Percentiles rank a stretch among this genome's conserved stretches.
Evolutionary conservation across 2,797 vertebrate species (phyloP).

Genomic region (Labroides dimidiatus): DNA sequence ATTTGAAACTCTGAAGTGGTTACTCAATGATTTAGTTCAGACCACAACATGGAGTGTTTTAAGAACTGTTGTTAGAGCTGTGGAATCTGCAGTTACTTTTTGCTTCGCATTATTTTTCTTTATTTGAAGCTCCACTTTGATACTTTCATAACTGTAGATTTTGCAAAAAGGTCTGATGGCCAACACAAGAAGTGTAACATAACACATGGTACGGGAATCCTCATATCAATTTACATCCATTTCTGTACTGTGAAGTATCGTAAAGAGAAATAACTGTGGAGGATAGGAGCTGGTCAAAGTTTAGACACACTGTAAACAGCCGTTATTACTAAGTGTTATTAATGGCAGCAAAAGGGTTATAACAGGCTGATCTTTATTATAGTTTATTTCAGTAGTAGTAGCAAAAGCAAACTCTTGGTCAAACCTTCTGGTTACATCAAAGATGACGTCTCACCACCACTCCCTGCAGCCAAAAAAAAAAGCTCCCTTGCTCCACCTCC

Average conservation of each 20-base stretch:
- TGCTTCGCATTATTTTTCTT: too few relatives aligned
- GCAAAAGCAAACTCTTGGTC: background rate
- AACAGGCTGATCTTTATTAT: background rate
- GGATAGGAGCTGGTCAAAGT: background rate
- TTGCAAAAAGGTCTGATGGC: background rate
- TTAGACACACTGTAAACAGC: slow-evolving; percentile 9
- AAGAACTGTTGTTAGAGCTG: too few relatives aligned
- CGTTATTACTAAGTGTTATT: slow-evolving; percentile 8
- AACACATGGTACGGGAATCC: slow-evolving; percentile 2
- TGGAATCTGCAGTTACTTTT: too few relatives aligned
- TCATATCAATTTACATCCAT: background rate
- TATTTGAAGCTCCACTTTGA: too few relatives aligned
- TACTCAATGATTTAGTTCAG: too few relatives aligned
- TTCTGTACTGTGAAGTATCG: background rate
- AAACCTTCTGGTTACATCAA: background rate
- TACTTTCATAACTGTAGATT: too few relatives aligned
- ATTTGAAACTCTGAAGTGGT: background rate
- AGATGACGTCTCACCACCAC: too few relatives aligned
- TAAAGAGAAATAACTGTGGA: slow-evolving; percentile 11
- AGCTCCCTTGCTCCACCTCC: too few relatives aligned
- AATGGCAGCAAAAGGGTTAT: background rate
- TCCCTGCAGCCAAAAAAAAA: too few relatives aligned
- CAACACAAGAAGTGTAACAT: background rate
- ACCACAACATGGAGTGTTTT: too few relatives aligned
- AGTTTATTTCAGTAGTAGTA: background rate